Evolutionary conservation across 2,113 vertebrate species (phyloP), one percentile per base, ranked within the genome.

Genomic region (Tetrax tetrax): DNA sequence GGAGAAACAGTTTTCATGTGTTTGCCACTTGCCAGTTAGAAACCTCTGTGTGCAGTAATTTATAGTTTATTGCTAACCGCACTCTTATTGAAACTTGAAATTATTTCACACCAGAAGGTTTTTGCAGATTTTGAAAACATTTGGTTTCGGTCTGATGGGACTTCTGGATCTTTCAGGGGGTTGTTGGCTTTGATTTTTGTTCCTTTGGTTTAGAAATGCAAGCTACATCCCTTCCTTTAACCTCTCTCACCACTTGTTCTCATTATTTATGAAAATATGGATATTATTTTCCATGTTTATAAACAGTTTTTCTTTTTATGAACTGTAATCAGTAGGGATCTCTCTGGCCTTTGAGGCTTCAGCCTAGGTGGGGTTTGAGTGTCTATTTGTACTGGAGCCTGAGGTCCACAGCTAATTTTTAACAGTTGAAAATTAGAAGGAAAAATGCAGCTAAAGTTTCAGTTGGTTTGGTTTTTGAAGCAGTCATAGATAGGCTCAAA

Each of bases 91-190:
- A 83, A 90, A 90, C 48, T 94, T 74, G 53, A 89, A 82, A 68
- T 93, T 90, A 83, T 94, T 95, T 96, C 83, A 88, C 71, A 92
- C 79, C 60, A 87, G 86, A 89, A 90, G 64, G 14, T 80, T 85
- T 90, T 66, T 90, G 28, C 43, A 78, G 64, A 88, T 88, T 93
- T 90, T 83, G 64, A 95, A 96, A 96, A 91, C 65, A 74, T 77
- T 96, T 93, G 63, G 63, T 38, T 94, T 96, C 66, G 19, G 83
- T 88, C 88, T 92, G 37, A 81, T 78, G 59, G 19, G 85, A 75
- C 68, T 77, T 93, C 59, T 86, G 51, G 93, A 83, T 57, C 22
- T 89, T 95, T 90, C 9, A 2, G 56, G 38, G 37, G 6, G 22
- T 24, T 82, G 12, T 43, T 95, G 43, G 51, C 41, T 94, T 94